Evolutionary conservation across 2,797 vertebrate genomes (phyloP).

Genomic region (Heterohyrax brucei): DNA sequence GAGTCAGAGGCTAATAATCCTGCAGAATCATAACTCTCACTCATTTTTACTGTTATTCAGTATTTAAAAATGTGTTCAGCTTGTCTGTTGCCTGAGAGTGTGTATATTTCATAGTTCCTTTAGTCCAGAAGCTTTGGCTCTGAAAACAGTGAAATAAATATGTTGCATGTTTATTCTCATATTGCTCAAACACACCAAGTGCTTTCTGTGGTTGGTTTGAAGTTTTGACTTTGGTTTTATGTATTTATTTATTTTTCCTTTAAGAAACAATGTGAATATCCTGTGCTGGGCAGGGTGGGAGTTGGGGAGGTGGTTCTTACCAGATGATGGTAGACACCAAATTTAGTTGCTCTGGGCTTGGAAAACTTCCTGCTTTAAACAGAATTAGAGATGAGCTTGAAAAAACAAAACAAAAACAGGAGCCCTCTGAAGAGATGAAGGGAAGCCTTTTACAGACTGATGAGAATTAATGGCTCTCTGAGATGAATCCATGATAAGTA

Average conservation of each 20-base stretch:
- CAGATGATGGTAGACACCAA: conserved; percentile 63
- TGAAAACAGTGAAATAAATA: conserved; percentile 71
- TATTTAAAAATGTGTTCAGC: conserved; percentile 22
- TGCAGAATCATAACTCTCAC: neutral
- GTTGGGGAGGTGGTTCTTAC: conserved; percentile 36
- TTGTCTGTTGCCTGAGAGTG: neutral
- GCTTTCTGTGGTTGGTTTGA: conserved; percentile 79
- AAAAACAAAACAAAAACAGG: neutral
- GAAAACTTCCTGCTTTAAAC: conserved; percentile 48
- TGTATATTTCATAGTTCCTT: neutral
- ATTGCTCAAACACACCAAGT: conserved; percentile 70
- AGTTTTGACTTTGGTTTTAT: conserved; percentile 79
- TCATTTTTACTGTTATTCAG: neutral
- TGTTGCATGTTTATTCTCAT: conserved; percentile 68
- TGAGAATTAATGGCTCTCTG: conserved; percentile 11
- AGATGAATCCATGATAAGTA: neutral
- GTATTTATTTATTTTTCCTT: conserved; percentile 82
- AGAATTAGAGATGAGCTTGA: conserved; percentile 66
- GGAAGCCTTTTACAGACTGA: neutral
- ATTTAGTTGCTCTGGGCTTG: conserved; percentile 34
- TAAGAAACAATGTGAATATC: conserved; percentile 82
- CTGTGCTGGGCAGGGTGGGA: conserved; percentile 65
- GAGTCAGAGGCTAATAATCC: neutral
- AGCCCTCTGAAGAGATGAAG: neutral
- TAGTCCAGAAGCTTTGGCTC: conserved; percentile 41